Evolutionary conservation across 2,113 vertebrate species (phyloP).

Genomic region (Plecotus auritus): DNA sequence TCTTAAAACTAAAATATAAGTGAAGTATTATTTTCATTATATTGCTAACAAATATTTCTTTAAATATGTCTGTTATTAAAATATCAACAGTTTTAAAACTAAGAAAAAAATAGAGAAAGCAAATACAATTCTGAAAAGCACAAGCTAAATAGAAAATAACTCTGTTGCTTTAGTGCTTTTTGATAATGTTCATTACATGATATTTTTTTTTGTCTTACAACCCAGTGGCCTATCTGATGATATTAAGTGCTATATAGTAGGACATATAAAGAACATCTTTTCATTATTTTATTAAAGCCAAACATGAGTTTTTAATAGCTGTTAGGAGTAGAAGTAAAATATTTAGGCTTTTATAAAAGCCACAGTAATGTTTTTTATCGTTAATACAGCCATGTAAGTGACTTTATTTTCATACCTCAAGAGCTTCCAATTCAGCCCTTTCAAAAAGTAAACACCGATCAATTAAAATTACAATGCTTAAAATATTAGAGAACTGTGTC

Average conservation of each 20-base stretch:
- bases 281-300: constrained; percentile 13
- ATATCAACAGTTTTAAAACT: background rate
- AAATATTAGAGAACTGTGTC: background rate
- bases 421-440: background rate
- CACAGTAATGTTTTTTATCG: background rate
- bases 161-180: background rate
- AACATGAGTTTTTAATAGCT: background rate
- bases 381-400: background rate
- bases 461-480: background rate
- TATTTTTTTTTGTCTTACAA: constrained; percentile 43
- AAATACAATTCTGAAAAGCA: constrained; percentile 26
- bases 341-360: background rate
- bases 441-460: background rate
- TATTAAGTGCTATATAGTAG: background rate
- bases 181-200: background rate
- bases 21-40: background rate
- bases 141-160: background rate
- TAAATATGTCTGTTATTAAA: background rate
- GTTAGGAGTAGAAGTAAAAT: background rate
- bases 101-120: background rate
- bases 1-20: background rate
- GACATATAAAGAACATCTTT: background rate
- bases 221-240: background rate
- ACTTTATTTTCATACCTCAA: constrained; percentile 23
- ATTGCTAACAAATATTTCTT: background rate